phyloP scores from a whole-genome alignment of 2,113 vertebrate genomes.

The Tringa solitaria region DNA sequence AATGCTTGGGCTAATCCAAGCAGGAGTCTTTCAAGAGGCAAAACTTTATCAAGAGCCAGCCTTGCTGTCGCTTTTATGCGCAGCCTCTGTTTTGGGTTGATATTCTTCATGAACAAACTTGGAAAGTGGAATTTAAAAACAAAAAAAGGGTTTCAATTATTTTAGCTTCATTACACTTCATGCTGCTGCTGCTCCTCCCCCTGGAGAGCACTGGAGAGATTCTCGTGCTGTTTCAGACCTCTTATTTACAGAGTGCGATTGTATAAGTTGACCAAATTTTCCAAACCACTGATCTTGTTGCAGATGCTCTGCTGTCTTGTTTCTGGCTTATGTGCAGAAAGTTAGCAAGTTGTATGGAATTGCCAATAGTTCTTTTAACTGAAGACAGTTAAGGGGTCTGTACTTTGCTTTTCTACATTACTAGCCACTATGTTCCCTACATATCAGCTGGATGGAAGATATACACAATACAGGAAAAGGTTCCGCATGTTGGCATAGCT shows the following conservation, averaged over 20 bases:
- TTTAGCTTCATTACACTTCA: conserved; percentile 13
- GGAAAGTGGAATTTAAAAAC: background rate
- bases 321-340: background rate
- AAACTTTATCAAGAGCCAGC: background rate
- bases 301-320: background rate
- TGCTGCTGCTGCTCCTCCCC: background rate
- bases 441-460: background rate
- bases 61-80: background rate
- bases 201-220: background rate
- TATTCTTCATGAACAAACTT: background rate
- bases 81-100: background rate
- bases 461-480: background rate
- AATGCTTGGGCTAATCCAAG: background rate
- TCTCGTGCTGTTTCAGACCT: background rate
- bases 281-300: background rate
- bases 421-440: background rate
- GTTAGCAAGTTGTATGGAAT: background rate
- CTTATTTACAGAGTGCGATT: background rate
- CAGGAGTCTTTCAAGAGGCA: background rate
- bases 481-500: background rate
- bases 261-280: conserved; percentile 35
- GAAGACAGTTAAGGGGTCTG: background rate
- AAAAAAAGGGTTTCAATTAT: background rate
- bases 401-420: background rate
- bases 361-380: background rate